phyloP scores from a whole-genome alignment of 53 echinoderm and acorn worm species.

The Arbacia lixula region DNA sequence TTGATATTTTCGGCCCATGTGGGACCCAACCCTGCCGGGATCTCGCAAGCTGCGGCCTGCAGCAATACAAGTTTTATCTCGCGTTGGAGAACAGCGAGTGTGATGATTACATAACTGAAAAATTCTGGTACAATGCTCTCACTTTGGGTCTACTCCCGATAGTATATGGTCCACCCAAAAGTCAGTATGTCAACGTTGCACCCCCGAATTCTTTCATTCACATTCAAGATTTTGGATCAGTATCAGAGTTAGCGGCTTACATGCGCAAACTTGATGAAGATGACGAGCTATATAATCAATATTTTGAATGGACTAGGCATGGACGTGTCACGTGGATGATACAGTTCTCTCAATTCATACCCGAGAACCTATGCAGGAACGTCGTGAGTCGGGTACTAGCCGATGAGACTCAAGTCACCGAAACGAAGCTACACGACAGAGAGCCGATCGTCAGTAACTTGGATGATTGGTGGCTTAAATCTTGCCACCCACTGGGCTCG shows the following conservation, averaged over 20 bases:
- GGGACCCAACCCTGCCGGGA: neutral
- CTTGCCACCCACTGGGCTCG: neutral
- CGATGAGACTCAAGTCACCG: neutral
- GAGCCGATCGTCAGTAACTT: neutral
- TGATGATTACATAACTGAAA: conserved; percentile 32
- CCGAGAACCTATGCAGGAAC: neutral
- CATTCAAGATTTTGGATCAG: conserved; percentile 4
- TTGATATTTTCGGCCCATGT: conserved; percentile 5
- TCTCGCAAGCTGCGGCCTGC: neutral
- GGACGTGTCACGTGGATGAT: neutral
- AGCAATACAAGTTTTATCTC: conserved; percentile 33
- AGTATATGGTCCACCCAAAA: conserved; percentile 19
- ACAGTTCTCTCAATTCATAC: neutral
- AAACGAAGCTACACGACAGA: neutral
- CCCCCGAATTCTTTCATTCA: conserved; percentile 27
- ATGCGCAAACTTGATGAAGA: neutral
- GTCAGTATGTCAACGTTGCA: neutral
- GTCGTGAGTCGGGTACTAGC: neutral
- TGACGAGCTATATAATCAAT: conserved; percentile 16
- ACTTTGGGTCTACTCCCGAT: neutral
- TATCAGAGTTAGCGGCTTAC: conserved; percentile 3
- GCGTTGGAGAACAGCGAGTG: conserved; percentile 27
- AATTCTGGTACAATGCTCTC: conserved; percentile 17
- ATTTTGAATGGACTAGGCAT: conserved; percentile 25
- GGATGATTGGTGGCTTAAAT: conserved; percentile 2